Conservation (phyloP, 2,888 invertebrate species). For the Trachelus iudaicus region DNA sequence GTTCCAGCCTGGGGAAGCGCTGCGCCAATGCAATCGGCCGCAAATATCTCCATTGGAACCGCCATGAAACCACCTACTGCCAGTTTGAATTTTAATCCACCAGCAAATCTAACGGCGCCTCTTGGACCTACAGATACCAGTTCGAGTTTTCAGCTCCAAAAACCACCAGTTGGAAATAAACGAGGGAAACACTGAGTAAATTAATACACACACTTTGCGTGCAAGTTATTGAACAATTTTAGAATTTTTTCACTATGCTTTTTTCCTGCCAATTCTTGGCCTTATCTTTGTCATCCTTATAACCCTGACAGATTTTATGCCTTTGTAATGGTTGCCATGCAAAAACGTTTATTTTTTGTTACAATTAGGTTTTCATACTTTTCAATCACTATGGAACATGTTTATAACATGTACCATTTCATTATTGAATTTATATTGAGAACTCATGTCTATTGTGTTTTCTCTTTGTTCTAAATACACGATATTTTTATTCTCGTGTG, state of each 20-base stretch:
- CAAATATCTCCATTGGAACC: constrained; percentile 47
- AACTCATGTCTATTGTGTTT: not conserved
- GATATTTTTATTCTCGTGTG: not conserved
- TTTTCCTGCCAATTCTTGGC: not conserved
- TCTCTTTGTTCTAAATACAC: not conserved
- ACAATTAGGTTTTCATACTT: not conserved
- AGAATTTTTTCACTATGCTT: not conserved
- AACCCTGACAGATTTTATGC: not conserved
- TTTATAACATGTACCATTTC: not conserved
- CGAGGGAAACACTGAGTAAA: constrained; percentile 74
- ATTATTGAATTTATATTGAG: not conserved
- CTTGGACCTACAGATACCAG: constrained; percentile 50
- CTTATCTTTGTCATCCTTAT: not conserved
- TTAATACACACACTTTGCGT: not conserved
- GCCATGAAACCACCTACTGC: constrained; percentile 60
- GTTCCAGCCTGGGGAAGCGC: constrained; percentile 58
- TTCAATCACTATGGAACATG: not conserved
- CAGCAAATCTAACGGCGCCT: constrained; percentile 58
- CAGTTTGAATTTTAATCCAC: constrained; percentile 59
- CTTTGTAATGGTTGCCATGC: not conserved
- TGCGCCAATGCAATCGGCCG: constrained; percentile 48
- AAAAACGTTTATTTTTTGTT: not conserved
- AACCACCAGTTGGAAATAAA: constrained; percentile 76
- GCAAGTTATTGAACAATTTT: not conserved
- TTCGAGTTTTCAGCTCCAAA: constrained; percentile 75